Evolutionary conservation across 2,888 invertebrate genomes (phyloP).

Genomic region (Actias luna): DNA sequence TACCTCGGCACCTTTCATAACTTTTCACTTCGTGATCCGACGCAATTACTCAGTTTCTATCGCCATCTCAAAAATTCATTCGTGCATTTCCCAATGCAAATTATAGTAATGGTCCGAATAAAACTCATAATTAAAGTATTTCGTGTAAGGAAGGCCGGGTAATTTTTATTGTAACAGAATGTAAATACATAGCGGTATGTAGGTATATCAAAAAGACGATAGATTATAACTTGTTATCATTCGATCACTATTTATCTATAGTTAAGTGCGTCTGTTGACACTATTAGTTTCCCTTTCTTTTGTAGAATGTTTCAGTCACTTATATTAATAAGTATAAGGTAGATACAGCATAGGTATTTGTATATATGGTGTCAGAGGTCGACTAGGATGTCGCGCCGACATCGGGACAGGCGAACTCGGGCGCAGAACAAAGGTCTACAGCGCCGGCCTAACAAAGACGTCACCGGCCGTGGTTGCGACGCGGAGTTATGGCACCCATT

Average conservation of each 20-base stretch:
- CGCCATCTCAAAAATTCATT: constrained; percentile 81
- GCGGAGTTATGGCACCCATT: constrained; percentile 82
- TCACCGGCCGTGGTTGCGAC: constrained; percentile 80
- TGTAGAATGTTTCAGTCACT: constrained; percentile 25
- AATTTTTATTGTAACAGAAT: constrained; percentile 42
- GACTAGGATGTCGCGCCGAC: constrained; percentile 59
- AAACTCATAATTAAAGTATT: constrained; percentile 71
- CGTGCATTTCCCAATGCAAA: constrained; percentile 76
- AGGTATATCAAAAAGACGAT: constrained; percentile 36
- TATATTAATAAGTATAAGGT: too few species aligned
- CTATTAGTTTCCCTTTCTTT: constrained; percentile 20
- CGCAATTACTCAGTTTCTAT: constrained; percentile 79
- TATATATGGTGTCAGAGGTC: constrained; percentile 47
- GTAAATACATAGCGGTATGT: constrained; percentile 36
- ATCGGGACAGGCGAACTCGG: constrained; percentile 64
- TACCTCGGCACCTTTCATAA: constrained; percentile 78
- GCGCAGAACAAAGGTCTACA: constrained; percentile 67
- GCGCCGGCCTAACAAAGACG: constrained; percentile 77
- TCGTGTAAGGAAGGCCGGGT: constrained; percentile 51
- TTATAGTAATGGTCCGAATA: constrained; percentile 75
- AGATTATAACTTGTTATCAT: constrained; percentile 43
- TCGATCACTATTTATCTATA: constrained; percentile 18
- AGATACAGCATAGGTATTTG: constrained; percentile 43
- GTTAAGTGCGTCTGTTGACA: constrained; percentile 14
- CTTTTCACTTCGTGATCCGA: constrained; percentile 81